Evolutionary conservation across 1,140 invertebrate species (phyloP).

Genomic region (Drosophila baimaii): DNA sequence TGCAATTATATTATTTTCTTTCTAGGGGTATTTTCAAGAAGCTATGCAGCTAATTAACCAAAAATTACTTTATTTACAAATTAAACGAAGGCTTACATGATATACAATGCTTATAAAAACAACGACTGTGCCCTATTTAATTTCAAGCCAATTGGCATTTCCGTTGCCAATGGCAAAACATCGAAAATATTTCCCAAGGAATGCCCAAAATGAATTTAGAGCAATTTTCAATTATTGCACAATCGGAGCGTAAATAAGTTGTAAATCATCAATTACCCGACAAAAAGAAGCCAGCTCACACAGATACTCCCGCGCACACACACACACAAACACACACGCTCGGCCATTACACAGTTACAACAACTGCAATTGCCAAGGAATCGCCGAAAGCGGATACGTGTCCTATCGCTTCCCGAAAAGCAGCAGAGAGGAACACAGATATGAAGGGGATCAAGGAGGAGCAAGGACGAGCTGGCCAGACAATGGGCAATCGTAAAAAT

Average conservation of each 20-base stretch:
- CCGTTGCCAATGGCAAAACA: conserved; percentile 50
- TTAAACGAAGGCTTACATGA: neutral
- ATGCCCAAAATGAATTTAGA: conserved; percentile 77
- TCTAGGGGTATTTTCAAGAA: neutral
- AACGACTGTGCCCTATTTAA: conserved; percentile 6
- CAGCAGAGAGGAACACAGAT: conserved; percentile 45
- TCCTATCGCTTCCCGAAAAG: conserved; percentile 67
- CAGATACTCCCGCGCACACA: conserved; percentile 33
- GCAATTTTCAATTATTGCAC: conserved; percentile 83
- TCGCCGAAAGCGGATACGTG: conserved; percentile 76
- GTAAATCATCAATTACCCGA: conserved; percentile 80
- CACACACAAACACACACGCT: conserved; percentile 40
- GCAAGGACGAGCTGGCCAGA: conserved; percentile 65
- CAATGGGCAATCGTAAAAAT: conserved; percentile 79
- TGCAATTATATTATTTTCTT: no score
- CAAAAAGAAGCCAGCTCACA: conserved; percentile 55
- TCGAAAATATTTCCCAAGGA: conserved; percentile 31
- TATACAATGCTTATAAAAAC: neutral
- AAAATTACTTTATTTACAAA: neutral
- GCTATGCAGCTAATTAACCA: neutral
- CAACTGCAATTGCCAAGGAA: conserved; percentile 75
- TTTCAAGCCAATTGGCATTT: conserved; percentile 20
- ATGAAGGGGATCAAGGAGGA: neutral
- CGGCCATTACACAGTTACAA: conserved; percentile 19
- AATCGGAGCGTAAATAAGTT: conserved; percentile 82